Percentiles rank a stretch among this genome's conserved stretches.
phyloP scores from a whole-genome alignment of 2,888 invertebrate species.

The Pseudanteris insignis region DNA sequence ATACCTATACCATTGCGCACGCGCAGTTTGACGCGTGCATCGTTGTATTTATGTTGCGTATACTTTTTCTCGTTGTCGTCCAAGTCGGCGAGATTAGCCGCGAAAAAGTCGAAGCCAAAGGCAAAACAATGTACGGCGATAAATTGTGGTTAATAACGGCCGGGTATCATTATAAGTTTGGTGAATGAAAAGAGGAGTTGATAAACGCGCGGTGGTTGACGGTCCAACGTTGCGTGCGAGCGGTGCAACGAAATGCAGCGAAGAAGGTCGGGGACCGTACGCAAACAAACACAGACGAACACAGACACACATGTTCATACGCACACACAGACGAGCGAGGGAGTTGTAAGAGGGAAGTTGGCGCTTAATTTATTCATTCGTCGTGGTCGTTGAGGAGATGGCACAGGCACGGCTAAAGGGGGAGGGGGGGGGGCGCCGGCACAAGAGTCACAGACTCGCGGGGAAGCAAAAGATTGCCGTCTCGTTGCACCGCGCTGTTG shows the following conservation, averaged over 20 bases:
- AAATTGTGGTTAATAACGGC: conserved; percentile 32
- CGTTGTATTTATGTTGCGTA: too few relatives aligned
- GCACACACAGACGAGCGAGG: conserved; percentile 24
- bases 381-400: conserved; percentile 42
- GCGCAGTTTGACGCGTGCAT: too few relatives aligned
- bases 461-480: conserved; percentile 49
- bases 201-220: conserved; percentile 29
- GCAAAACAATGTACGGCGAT: conserved; percentile 2
- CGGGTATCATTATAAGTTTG: conserved; percentile 37
- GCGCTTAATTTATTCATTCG: conserved; percentile 59
- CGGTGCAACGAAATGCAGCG: conserved; percentile 45
- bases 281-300: conserved; percentile 31
- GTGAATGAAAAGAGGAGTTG: conserved; percentile 24
- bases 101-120: conserved; percentile 1
- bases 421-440: conserved; percentile 2
- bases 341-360: conserved; percentile 59
- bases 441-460: conserved; percentile 7
- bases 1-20: too few relatives aligned
- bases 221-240: conserved; percentile 22
- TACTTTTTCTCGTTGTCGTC: too few relatives aligned
- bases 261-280: conserved; percentile 43
- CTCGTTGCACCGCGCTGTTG: conserved; percentile 59
- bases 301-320: conserved; percentile 26
- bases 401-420: conserved; percentile 1
- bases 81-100: background rate